Evolutionary conservation across 1,140 invertebrate genomes (phyloP), one percentile per base, ranked within the genome.

Genomic region (Drosophila leontia): DNA sequence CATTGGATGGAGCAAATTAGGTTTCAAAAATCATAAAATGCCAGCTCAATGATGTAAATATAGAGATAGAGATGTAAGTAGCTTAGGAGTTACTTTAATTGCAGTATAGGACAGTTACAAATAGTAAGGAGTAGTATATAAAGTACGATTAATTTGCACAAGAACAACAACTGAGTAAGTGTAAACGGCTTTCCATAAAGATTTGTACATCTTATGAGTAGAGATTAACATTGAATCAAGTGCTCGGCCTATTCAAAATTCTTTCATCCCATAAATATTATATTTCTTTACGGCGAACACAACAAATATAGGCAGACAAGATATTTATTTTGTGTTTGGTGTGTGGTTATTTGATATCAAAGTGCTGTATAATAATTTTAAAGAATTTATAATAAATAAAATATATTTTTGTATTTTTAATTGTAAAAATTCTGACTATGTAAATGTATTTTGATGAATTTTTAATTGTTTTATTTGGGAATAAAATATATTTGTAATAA

Each of bases 191-290:
- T 68, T 84, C 57, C 82, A 84, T 59, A 83, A 70, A 86, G 76
- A 86, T 88, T 86, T 86, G 19, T 86, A 86, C 82, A 86, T 61
- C 60, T 75, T 86, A 78, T 9, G 50, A 58, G 17, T 63, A 77
- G 32, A 60, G 50, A 56, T 61, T 55, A 75, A 67, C 26, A 51
- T 79, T 41, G 50, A 55, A 71, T 71, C 0, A 44, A 60, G 67
- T 72, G 69, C 67, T 72, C 32, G 32, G 44, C 45, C 53, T 29
- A 58, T 35, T n/a, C 4, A 32, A 39, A 15, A 39, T 71, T 47
- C 17, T 58, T 41, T 1, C 35, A 12, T 59, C 26, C 15, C 37
- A 17, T 17, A 57, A 44, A 60, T 23, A 19, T n/a, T 12, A 39
- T 41, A 29, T n/a, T 39, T 39, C 34, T 62, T 56, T 55, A 75